Evolutionary conservation across 2,888 invertebrate genomes (phyloP).

Genomic region (Fragum sueziense): DNA sequence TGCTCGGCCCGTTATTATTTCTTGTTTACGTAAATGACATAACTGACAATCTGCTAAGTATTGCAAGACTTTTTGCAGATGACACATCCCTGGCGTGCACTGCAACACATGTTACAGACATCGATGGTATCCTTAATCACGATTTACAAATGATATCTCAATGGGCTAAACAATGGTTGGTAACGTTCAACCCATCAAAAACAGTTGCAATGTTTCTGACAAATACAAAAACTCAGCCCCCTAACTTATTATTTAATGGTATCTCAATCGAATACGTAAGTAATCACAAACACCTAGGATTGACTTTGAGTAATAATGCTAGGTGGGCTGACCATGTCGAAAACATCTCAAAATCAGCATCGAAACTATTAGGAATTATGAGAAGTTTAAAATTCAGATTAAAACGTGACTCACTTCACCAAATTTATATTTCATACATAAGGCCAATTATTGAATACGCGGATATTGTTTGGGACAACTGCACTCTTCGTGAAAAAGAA

Average conservation of each 20-base stretch:
- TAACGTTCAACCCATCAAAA: constrained; percentile 32
- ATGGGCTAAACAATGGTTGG: constrained; percentile 37
- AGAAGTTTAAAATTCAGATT: too few species aligned
- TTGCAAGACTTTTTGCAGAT: constrained; percentile 41
- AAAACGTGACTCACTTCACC: too few species aligned
- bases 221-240: background rate
- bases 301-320: too few species aligned
- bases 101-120: constrained; percentile 9
- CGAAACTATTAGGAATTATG: too few species aligned
- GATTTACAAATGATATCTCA: constrained; percentile 17
- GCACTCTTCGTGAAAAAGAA: too few species aligned
- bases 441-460: too few species aligned
- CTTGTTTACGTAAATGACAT: constrained; percentile 38
- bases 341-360: too few species aligned
- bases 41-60: constrained; percentile 25
- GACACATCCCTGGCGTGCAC: constrained; percentile 31
- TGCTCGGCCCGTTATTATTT: constrained; percentile 38
- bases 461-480: too few species aligned
- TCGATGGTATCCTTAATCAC: constrained; percentile 23
- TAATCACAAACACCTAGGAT: too few species aligned
- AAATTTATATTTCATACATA: too few species aligned
- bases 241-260: background rate
- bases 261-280: too few species aligned
- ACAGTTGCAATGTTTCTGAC: constrained; percentile 27
- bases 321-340: too few species aligned